Conservation (phyloP, 2,888 invertebrate species). For the Epirrhoe alternata region DNA sequence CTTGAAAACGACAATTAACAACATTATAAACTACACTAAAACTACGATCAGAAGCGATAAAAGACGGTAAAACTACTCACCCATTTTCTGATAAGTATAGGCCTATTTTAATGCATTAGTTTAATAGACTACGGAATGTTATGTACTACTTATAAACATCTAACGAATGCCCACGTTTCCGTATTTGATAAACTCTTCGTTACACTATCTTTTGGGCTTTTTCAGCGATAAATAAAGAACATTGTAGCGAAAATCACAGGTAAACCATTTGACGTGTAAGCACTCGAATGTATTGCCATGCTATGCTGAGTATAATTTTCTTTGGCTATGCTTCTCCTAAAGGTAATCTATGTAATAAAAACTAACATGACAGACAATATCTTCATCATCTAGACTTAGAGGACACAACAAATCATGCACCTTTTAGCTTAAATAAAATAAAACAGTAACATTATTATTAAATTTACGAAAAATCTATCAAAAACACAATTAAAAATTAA, state of each 20-base stretch:
- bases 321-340: too few species aligned
- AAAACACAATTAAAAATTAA: neutral
- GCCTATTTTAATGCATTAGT: conserved; percentile 73
- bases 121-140: conserved; percentile 64
- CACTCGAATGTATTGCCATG: conserved; percentile 42
- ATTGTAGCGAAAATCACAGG: conserved; percentile 61
- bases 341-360: too few species aligned
- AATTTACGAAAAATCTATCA: neutral
- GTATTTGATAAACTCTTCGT: conserved; percentile 48
- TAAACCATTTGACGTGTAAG: conserved; percentile 72
- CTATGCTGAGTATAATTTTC: too few species aligned
- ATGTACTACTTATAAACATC: conserved; percentile 51
- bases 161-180: conserved; percentile 48
- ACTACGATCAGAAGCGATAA: conserved; percentile 47
- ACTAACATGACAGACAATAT: too few species aligned
- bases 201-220: conserved; percentile 44
- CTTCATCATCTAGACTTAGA: too few species aligned
- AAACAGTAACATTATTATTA: too few species aligned
- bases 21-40: conserved; percentile 34
- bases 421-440: too few species aligned
- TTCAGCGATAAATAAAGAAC: conserved; percentile 57
- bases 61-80: conserved; percentile 61
- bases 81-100: conserved; percentile 76
- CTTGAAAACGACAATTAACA: conserved; percentile 80
- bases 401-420: too few species aligned